Base-by-base conservation (phyloP, 1,140 invertebrate genomes). In the Drosophila pectinifera region DNA sequence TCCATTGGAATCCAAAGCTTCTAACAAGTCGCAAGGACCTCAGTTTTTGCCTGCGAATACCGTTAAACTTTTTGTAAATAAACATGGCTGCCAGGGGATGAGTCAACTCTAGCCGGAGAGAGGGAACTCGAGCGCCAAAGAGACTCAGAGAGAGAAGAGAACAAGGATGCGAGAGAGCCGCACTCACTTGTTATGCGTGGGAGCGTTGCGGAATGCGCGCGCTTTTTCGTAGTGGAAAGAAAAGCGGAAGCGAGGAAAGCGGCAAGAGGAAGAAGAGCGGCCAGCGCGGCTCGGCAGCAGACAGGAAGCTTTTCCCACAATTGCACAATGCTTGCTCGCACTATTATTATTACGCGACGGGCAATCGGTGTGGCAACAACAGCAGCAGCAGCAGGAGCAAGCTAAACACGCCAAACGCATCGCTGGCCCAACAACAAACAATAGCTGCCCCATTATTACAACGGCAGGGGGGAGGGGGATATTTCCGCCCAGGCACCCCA, bases 221-320 rank as follows among this genome's bases (percentile, higher is more conserved):
- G 83, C 83, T 86, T 88, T 85, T 86, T 82, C 18, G 49, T 39
- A 57, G 58, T 65, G 62, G 41, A 56, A 38, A 34, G 58, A 31
- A 55, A 36, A 26, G 64, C 49, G 41, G 41, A 57, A 56, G 28
- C 20, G 43, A 64, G 38, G 26, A 16, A 41, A 11, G 31, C 14
- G 38, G 20, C 54, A 34, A 20, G 62, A 53, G 46, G 49, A 55
- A 55, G 41, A 53, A 45, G 39, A 14, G 49, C 34, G 41, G 51
- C 22, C 22, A 22, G 22, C 22, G 22, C 22, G 22, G 22, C 22
- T 22, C 22, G 22, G 22, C 22, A 22, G 22, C 73, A 83, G 86
- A 89, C 83, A 88, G 84, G 83, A 88, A 88, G 83, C 83, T 88
- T 89, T 88, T 88, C 73, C 76, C 56, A 81, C 83, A 88, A 88